A percentile compares a stretch with the other conserved stretches of the same genome.
These are phyloP conservation scores for Anser cygnoides DNA, from an alignment of 2,113 vertebrate genomes.

Conservation along the genomic window DNA sequence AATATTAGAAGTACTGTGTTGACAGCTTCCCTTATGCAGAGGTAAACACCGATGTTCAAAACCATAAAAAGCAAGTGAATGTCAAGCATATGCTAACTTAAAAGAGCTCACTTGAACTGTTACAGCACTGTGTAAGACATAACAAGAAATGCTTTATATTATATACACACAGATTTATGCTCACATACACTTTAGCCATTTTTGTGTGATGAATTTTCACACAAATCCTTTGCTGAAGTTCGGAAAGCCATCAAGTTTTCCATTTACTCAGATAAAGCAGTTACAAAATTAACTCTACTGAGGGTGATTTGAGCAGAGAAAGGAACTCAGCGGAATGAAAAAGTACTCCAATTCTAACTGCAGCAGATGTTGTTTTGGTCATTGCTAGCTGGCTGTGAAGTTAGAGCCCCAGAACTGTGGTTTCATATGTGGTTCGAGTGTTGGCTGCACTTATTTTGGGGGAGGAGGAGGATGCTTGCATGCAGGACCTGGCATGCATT, in stretches of 20 bases:
- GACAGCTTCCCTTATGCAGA: constrained; percentile 28
- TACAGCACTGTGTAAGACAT: background rate
- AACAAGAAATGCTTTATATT: constrained; percentile 32
- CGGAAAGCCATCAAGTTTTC: constrained; percentile 13
- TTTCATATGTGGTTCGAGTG: constrained; percentile 60
- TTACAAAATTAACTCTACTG: constrained; percentile 25
- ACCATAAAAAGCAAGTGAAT: constrained; percentile 40
- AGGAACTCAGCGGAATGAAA: constrained; percentile 25
- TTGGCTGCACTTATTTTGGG: constrained; percentile 50
- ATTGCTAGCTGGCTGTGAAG: constrained; percentile 75
- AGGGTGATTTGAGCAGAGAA: constrained; percentile 35
- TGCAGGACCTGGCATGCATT: constrained; percentile 64
- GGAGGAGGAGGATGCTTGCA: constrained; percentile 28
- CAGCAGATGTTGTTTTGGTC: constrained; percentile 77
- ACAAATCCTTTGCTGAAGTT: background rate
- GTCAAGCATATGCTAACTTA: background rate
- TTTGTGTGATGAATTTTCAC: background rate
- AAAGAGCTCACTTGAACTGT: constrained; percentile 8
- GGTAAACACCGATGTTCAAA: constrained; percentile 39
- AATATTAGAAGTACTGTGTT: background rate
- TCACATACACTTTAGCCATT: background rate
- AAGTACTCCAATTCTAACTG: constrained; percentile 43
- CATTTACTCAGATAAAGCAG: constrained; percentile 17
- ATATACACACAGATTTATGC: background rate
- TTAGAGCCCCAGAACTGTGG: constrained; percentile 59